Conservation (phyloP, 1,140 invertebrate genomes). For the Drosophila athabasca region DNA sequence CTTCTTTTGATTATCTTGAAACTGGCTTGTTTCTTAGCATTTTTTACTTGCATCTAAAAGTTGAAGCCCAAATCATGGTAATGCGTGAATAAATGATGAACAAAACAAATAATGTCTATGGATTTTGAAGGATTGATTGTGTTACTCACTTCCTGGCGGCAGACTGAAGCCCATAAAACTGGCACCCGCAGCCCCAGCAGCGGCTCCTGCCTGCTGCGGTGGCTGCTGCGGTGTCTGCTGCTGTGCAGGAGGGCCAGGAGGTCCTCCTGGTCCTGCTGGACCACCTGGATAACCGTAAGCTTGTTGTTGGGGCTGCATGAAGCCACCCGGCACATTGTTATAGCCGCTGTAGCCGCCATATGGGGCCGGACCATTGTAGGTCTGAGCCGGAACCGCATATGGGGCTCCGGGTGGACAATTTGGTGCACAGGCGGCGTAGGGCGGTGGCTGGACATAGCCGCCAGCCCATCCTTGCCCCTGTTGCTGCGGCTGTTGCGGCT, state of each 20-base stretch:
- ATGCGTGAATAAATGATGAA: background rate
- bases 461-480: constrained; percentile 56
- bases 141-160: constrained; percentile 78
- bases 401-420: constrained; percentile 39
- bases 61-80: too few relatives aligned
- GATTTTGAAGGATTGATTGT: background rate
- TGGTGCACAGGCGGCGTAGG: constrained; percentile 57
- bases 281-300: constrained; percentile 44
- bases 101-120: background rate
- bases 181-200: constrained; percentile 48
- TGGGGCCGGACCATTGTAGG: constrained; percentile 37
- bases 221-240: constrained; percentile 39
- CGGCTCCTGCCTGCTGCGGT: constrained; percentile 32
- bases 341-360: constrained; percentile 62
- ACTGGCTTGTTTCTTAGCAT: too few relatives aligned
- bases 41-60: too few relatives aligned
- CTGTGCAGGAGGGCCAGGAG: constrained; percentile 17
- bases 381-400: constrained; percentile 49
- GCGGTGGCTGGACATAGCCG: constrained; percentile 68
- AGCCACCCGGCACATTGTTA: constrained; percentile 62
- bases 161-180: constrained; percentile 76
- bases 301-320: constrained; percentile 61
- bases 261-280: background rate
- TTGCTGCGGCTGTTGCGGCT: constrained; percentile 63
- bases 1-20: background rate